Percentiles rank a stretch among this genome's conserved stretches.
phyloP scores from a whole-genome alignment of 1,140 invertebrate species.

The Bathynomus jamesi region DNA sequence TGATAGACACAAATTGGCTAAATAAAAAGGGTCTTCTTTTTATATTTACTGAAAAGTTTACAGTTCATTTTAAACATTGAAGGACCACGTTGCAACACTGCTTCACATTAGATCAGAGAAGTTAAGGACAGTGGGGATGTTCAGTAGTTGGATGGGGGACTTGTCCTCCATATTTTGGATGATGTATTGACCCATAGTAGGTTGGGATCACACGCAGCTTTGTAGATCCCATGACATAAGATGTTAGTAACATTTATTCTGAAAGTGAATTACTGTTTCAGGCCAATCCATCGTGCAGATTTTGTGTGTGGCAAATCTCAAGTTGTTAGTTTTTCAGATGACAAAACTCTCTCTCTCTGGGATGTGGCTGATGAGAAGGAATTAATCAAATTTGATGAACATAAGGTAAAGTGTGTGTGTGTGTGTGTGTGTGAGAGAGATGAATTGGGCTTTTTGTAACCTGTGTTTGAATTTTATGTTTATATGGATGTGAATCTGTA shows the following conservation, averaged over 20 bases:
- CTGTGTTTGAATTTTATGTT: not conserved
- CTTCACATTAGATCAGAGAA: not conserved
- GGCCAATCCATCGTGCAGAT: conserved; percentile 66
- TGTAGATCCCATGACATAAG: not conserved
- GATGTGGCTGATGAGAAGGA: conserved; percentile 73
- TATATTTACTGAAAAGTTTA: too few species aligned
- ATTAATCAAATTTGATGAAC: conserved; percentile 58
- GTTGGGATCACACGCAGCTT: too few species aligned
- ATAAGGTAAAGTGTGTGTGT: conserved; percentile 44
- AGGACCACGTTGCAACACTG: too few species aligned
- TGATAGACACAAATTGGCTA: too few species aligned
- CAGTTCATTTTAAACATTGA: too few species aligned
- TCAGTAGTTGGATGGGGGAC: not conserved
- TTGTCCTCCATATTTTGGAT: not conserved
- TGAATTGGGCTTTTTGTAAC: not conserved
- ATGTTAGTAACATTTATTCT: not conserved
- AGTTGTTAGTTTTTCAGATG: conserved; percentile 85
- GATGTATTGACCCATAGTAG: not conserved
- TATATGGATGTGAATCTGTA: not conserved
- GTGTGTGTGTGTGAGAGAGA: not conserved
- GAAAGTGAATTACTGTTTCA: not conserved
- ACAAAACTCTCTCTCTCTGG: conserved; percentile 80
- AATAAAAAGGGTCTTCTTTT: too few species aligned
- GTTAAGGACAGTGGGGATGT: not conserved
- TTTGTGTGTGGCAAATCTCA: conserved; percentile 71